A percentile compares a stretch with the other conserved stretches of the same genome.
Evolutionary conservation across 1,140 invertebrate genomes (phyloP).

Genomic region (Vollenhovia emeryi): DNA sequence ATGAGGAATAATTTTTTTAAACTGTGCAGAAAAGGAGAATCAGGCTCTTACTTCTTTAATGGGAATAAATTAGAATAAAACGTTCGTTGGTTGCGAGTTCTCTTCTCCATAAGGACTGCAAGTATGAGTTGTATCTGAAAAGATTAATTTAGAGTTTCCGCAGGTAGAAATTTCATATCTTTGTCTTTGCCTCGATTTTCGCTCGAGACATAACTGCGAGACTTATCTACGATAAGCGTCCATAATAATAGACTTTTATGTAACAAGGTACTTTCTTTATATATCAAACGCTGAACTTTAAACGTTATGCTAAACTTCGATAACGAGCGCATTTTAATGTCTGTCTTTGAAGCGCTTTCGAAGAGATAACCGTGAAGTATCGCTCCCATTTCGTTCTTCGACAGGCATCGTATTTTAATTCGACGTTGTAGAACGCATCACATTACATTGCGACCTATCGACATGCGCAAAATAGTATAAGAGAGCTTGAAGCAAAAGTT

Average conservation of each 20-base stretch:
- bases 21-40: background rate
- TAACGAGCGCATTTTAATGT: conserved; percentile 56
- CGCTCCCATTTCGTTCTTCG: conserved; percentile 45
- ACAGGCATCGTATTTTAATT: conserved; percentile 55
- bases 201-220: background rate
- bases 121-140: background rate
- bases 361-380: conserved; percentile 43
- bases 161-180: conserved; percentile 5
- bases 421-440: conserved; percentile 29
- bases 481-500: background rate
- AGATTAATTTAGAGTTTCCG: background rate
- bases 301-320: conserved; percentile 51
- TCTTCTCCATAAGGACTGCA: background rate
- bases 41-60: background rate
- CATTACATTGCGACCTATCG: conserved; percentile 19
- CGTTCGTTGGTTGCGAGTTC: background rate
- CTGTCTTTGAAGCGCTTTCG: conserved; percentile 33
- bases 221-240: conserved; percentile 35
- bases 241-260: conserved; percentile 47
- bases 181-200: conserved; percentile 21
- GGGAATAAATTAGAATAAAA: background rate
- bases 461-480: background rate
- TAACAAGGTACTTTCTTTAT: conserved; percentile 49
- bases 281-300: conserved; percentile 43
- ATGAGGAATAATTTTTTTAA: too few species aligned